Base-by-base conservation (phyloP, 2,797 vertebrate species). In the Takifugu rubripes region DNA sequence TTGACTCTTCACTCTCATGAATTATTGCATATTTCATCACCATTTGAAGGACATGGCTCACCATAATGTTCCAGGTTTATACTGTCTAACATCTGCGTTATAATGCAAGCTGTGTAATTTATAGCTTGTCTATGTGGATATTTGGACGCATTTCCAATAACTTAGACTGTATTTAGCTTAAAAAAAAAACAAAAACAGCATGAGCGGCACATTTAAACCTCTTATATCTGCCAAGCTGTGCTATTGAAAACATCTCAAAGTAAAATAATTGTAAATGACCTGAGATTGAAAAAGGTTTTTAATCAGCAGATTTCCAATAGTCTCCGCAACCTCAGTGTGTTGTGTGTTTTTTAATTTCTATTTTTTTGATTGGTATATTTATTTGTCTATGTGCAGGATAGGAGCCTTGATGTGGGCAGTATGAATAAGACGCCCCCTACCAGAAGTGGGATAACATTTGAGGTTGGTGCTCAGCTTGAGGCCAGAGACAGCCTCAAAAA, bases 351-450 rank as follows among this genome's bases (percentile, higher is more conserved):
- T 62, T 26, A 62, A 62, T 63, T 64, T 31, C 67, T 63, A 17
- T 75, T 49, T 65, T 57, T 46, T 57, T 63, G 49, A 61, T 68
- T 66, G 36, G 33, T 78, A 27, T 65, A 31, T 75, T 50, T 80
- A 25, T 75, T 16, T 59, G 52, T 81, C 64, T 79, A 54, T 75
- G 53, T 61, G 40, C 84, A 88, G 88, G 86, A 90, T 80, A 68
- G 54, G 64, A 77, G 85, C 77, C 83, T 88, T 85, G 84, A 90
- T 90, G 88, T 85, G 84, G 81, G 84, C 87, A 90, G 85, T 92
- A 98, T 98, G 96, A 97, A 92, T 93, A 97, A 95, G 93, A 94
- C 93, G 88, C 95, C 95, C 92, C 96, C 96, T 88, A 96, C 94
- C 92, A 94, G 96, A 93, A 93, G 95, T 94, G 96, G 96, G 85